Base-by-base conservation (phyloP, 2,888 invertebrate genomes). In the Dryadula phaetusa region DNA sequence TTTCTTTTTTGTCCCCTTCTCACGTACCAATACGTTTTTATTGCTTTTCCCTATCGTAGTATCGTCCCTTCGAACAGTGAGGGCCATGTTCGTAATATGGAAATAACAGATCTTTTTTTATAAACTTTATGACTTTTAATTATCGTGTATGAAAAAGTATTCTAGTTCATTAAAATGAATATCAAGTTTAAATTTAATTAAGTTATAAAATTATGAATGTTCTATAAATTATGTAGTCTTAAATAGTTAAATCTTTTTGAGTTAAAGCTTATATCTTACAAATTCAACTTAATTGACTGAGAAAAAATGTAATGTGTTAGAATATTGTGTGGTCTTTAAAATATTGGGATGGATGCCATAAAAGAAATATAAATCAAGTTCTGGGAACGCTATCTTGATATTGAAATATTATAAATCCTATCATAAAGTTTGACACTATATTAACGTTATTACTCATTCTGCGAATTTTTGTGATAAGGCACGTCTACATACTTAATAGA, bases 1-100 rank as follows among this genome's bases (percentile, higher is more conserved):
- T 58, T 64, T 46, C 66, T 66, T 63, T 73, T 65, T 62, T 66
- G 65, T 73, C 69, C 54, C 63, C 37, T 62, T 70, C 67, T 66
- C 61, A 47, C 74, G 34, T 44, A 46, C 40, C 56, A 40, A 40
- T 56, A 47, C 22, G 42, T 47, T 69, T 70, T 66, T 68, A 66
- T 71, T 49, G 54, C 62, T 64, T 65, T 65, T 69, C 64, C 60
- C 68, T 62, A 44, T 34, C 25, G 47, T 42, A n/a, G n/a, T n/a
- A n/a, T 62, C 22, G 22, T 56, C 40, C 40, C 2, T 40, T 22
- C 4, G 40, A 10, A 40, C 22, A 40, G 56, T 10, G 22, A 56
- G 40, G 56, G 16, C 16, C 56, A 40, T 56, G 16, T 16, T 40
- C 40, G 22, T 40, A 4, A 37, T 69, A 67, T 67, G 68, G 64